Evolutionary conservation across 2,113 vertebrate genomes (phyloP), one percentile per base, ranked within the genome.

Genomic region (Rhabdornis inornatus): DNA sequence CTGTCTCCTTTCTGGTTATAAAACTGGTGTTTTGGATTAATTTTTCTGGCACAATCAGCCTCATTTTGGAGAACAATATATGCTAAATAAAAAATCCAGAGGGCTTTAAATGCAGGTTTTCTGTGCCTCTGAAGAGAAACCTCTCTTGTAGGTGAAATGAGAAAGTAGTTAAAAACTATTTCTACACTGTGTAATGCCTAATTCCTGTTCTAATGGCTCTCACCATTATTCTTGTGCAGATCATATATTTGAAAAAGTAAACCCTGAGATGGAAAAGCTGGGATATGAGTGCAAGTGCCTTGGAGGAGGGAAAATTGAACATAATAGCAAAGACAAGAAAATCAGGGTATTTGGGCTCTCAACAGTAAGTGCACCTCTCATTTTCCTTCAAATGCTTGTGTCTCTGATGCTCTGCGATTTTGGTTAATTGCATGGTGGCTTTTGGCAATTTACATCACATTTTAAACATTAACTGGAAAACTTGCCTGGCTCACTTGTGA

Each of bases 271-370:
- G 98, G 98, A 99, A 82, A 96, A 97, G 37, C 95, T 99, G 83
- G 99, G 98, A 19, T 97, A 99, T 74, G 98, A 98, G 85, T 98
- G 98, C 91, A 97, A 96, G 77, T 99, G 98, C 82, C 98, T 99
- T 11, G 99, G 99, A 91, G 99, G 99, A 90, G 99, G 99, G 9
- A 99, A 99, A 95, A 99, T 99, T 12, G 98, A 99, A 65, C 99
- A 99, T 92, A 98, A 98, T 95, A 98, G 94, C 91, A 97, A 97
- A 83, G 98, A 98, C 35, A 99, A 98, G 96, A 99, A 98, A 96
- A 96, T 99, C 3, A 85, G 98, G 65, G 98, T 99, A 9, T 99
- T 98, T 97, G 99, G 99, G 33, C 98, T 98, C 40, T 99, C 99
- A 25, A 99, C 98, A 87, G 99, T 99, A 97, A 98, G 98, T 97